Evolutionary conservation across 2,888 invertebrate genomes (phyloP).

Genomic region (Caenorhabditis uteleia): DNA sequence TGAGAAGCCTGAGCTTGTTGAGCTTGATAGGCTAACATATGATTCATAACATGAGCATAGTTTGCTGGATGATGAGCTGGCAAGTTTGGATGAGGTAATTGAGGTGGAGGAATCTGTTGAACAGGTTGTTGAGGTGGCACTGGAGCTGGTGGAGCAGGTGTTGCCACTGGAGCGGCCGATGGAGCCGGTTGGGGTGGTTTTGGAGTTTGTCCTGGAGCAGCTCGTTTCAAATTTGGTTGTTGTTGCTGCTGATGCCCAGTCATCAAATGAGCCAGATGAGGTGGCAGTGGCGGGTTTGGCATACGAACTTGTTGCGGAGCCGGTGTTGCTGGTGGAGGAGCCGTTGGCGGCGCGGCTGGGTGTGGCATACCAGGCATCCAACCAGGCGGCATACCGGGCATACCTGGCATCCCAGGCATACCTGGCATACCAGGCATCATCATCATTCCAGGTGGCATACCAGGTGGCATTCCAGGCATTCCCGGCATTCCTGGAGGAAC

Average conservation of each 20-base stretch:
- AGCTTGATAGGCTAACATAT: too few species aligned
- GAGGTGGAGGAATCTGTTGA: too few species aligned
- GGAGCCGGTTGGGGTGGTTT: neutral
- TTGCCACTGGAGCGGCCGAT: neutral
- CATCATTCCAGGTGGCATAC: constrained; percentile 1
- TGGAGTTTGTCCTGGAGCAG: neutral
- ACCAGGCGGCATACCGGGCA: constrained; percentile 1
- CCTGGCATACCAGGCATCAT: neutral
- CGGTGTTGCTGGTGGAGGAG: neutral
- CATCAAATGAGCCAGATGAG: neutral
- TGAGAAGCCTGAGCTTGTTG: too few species aligned
- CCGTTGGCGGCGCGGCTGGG: neutral
- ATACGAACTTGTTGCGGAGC: constrained; percentile 1
- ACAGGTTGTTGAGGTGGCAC: too few species aligned
- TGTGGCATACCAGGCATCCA: neutral
- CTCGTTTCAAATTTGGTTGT: too few species aligned
- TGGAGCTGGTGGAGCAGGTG: neutral
- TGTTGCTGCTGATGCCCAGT: neutral
- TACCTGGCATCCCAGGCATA: constrained; percentile 8
- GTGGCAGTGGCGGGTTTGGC: neutral
- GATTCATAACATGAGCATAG: too few species aligned
- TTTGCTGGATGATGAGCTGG: too few species aligned
- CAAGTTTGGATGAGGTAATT: too few species aligned
- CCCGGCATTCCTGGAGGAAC: neutral
- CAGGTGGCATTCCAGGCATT: constrained; percentile 3